Conservation (phyloP, 2,797 vertebrate species). For the Pelochelys cantorii region DNA sequence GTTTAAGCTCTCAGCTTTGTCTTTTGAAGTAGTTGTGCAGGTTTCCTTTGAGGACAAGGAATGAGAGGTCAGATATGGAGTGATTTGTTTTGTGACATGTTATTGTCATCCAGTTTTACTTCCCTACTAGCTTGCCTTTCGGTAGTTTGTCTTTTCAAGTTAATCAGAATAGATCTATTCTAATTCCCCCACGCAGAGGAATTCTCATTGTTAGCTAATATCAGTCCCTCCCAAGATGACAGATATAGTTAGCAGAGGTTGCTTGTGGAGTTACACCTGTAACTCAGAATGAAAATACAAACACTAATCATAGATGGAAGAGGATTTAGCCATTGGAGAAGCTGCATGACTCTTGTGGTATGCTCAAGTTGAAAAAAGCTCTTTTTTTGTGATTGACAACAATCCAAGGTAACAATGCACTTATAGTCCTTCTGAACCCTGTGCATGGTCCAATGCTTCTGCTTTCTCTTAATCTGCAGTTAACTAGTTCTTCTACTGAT, state of each 20-base stretch:
- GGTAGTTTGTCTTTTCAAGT: slow-evolving; percentile 62
- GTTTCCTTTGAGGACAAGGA: background rate
- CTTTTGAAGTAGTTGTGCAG: background rate
- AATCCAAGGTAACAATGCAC: background rate
- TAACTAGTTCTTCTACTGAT: background rate
- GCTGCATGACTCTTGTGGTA: background rate
- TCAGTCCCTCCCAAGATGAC: slow-evolving; percentile 52
- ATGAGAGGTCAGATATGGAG: background rate
- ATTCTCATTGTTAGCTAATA: slow-evolving; percentile 64
- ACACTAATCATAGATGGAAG: background rate
- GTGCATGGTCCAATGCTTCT: background rate
- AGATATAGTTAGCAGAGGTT: slow-evolving; percentile 26
- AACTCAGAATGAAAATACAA: background rate
- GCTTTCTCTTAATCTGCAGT: background rate
- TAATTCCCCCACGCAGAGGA: slow-evolving; percentile 30
- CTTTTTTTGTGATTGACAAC: slow-evolving; percentile 27
- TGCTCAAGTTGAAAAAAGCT: too few relatives aligned
- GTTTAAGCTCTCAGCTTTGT: background rate
- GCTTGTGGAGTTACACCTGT: slow-evolving; percentile 27
- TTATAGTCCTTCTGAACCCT: slow-evolving; percentile 22
- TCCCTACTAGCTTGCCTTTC: slow-evolving; percentile 54
- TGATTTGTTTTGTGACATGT: background rate
- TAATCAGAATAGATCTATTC: slow-evolving; percentile 66
- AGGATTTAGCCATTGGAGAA: background rate
- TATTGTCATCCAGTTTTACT: slow-evolving; percentile 52